Evolutionary conservation across 2,797 vertebrate species (phyloP), one percentile per base, ranked within the genome.

Genomic region (Hoplostethus atlanticus): DNA sequence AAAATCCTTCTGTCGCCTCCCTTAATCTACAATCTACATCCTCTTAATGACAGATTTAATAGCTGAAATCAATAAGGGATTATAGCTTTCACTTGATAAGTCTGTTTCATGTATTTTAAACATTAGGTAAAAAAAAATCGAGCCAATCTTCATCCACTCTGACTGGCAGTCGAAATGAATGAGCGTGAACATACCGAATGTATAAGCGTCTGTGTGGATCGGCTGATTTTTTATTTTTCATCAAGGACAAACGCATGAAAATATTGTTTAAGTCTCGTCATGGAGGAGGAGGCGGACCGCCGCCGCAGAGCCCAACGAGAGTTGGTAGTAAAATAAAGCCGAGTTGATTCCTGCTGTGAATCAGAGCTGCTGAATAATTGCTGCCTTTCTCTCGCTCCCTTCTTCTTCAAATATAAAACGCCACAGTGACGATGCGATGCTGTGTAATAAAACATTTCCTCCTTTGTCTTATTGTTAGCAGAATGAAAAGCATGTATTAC

Each of bases 241-340:
- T 62, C 17, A 7, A 62, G 59, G 46, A 31, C 63, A 53, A 30
- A 17, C 6, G 4, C 2, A 46, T 28, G 21, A 31, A 58, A 48
- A 73, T 62, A 31, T 60, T 34, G 76, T 67, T 57, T 2, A 56
- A 30, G 11, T 62, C 15, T 54, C 25, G 16, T 62, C 62, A 30
- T 6, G 0, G 5, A 72, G 54, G 5, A 72, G 54, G 56, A 52
- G 31, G 12, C 30, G 71, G 78, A 78, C 54, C 73, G 3, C 28
- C 28, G 28, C 28, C 28, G 3, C 28, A 28, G 28, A 69, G 70
- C 58, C 15, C 73, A 51, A 17, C 61, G 47, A 66, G 73, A 76
- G 68, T 48, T 63, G 76, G 64, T 80, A 57, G 79, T 70, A 55
- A 79, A 87, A 84, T 11, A 73, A 63, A 74, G 60, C 40, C 0